phyloP scores from a whole-genome alignment of 2,888 invertebrate genomes.

The Hyles lineata region DNA sequence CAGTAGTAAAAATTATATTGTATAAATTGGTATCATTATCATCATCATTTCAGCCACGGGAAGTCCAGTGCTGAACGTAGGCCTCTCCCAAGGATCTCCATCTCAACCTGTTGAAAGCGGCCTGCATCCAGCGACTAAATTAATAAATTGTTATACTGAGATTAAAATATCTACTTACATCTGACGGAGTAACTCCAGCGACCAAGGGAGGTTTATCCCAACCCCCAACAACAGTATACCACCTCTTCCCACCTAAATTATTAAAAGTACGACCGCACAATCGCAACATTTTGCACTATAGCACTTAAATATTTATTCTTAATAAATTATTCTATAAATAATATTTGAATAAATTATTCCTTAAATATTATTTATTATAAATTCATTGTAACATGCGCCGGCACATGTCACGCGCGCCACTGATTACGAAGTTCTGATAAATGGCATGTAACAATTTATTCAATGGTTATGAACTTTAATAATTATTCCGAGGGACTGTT shows the following conservation, averaged over 20 bases:
- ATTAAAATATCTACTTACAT: constrained; percentile 46
- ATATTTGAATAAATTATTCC: background rate
- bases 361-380: constrained; percentile 16
- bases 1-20: no score
- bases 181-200: constrained; percentile 42
- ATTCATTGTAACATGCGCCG: constrained; percentile 17
- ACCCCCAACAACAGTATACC: constrained; percentile 60
- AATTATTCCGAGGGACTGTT: background rate
- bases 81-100: no score
- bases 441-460: constrained; percentile 14
- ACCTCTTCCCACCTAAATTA: constrained; percentile 55
- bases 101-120: no score
- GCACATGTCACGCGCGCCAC: constrained; percentile 13
- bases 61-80: no score
- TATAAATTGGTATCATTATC: no score
- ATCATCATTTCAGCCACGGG: no score
- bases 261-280: constrained; percentile 51
- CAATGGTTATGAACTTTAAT: background rate
- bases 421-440: constrained; percentile 8
- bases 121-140: no score
- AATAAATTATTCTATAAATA: background rate
- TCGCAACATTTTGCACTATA: constrained; percentile 59
- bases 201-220: constrained; percentile 52
- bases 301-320: background rate
- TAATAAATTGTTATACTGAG: no score